phyloP scores from a whole-genome alignment of 2,888 invertebrate species.

The Apamea anceps region DNA sequence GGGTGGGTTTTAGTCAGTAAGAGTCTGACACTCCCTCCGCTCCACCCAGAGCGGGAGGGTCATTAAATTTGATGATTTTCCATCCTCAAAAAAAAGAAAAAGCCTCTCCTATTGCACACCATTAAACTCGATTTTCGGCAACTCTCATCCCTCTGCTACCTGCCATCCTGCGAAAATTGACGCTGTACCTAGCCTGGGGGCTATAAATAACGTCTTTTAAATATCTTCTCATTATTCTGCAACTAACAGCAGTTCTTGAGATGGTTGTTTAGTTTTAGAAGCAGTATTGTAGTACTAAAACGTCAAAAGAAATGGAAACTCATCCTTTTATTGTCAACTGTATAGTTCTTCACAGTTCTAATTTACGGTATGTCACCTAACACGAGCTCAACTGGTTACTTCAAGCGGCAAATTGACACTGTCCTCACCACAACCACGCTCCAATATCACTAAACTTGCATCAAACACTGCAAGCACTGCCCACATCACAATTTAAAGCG shows the following conservation, averaged over 20 bases:
- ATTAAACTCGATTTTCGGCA: too few species aligned
- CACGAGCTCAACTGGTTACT: neutral
- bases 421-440: neutral
- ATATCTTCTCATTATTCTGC: neutral
- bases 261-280: neutral
- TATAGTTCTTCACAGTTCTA: neutral
- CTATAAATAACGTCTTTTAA: too few species aligned
- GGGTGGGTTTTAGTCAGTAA: too few species aligned
- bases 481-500: constrained; percentile 21
- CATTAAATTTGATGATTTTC: too few species aligned
- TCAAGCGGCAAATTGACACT: constrained; percentile 14
- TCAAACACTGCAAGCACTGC: constrained; percentile 14
- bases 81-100: too few species aligned
- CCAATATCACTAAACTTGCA: constrained; percentile 5
- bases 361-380: constrained; percentile 7
- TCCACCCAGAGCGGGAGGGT: too few species aligned
- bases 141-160: too few species aligned
- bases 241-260: neutral
- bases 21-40: too few species aligned
- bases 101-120: too few species aligned
- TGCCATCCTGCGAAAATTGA: too few species aligned
- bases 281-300: neutral
- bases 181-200: too few species aligned
- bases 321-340: too few species aligned
- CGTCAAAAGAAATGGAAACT: neutral